Percentiles rank a stretch among this genome's conserved stretches.
Conservation (phyloP, 2,888 invertebrate species). For the Brassicogethes aeneus region DNA sequence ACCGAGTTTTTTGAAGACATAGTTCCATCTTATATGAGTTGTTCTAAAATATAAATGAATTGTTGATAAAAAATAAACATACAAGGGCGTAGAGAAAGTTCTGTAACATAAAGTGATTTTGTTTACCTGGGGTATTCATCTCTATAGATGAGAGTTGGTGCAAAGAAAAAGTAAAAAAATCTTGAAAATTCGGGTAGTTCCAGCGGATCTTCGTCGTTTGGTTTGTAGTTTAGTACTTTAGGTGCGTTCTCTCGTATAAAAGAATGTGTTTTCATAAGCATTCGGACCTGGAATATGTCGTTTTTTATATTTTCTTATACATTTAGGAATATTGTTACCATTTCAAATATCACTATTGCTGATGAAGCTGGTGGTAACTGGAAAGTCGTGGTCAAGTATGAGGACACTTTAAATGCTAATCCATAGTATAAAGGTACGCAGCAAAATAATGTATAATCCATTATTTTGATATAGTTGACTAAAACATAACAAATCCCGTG, state of each 20-base stretch:
- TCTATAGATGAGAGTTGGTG: slow-evolving; percentile 74
- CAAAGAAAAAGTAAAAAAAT: slow-evolving; percentile 77
- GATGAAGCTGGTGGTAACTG: slow-evolving; percentile 48
- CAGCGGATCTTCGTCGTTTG: slow-evolving; percentile 27
- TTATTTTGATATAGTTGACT: too few relatives aligned
- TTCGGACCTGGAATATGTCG: slow-evolving; percentile 56
- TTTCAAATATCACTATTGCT: slow-evolving; percentile 47
- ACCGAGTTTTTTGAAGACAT: slow-evolving; percentile 56
- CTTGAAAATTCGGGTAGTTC: slow-evolving; percentile 57
- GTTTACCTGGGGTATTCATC: slow-evolving; percentile 74
- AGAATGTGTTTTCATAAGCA: slow-evolving; percentile 80
- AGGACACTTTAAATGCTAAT: slow-evolving; percentile 36
- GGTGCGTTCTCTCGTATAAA: slow-evolving; percentile 63
- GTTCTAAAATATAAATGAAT: neutral
- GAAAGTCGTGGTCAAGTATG: slow-evolving; percentile 34
- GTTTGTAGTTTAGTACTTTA: slow-evolving; percentile 45
- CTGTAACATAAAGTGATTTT: too few relatives aligned
- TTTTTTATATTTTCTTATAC: slow-evolving; percentile 13
- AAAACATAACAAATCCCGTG: too few relatives aligned
- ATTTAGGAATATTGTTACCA: slow-evolving; percentile 35
- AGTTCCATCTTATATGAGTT: slow-evolving; percentile 62
- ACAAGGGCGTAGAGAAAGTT: neutral
- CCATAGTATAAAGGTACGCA: slow-evolving; percentile 34
- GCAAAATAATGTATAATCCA: too few relatives aligned
- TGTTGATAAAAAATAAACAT: slow-evolving; percentile 25